Conservation (phyloP, 1,140 invertebrate species). For the Drosophila nasuta region DNA sequence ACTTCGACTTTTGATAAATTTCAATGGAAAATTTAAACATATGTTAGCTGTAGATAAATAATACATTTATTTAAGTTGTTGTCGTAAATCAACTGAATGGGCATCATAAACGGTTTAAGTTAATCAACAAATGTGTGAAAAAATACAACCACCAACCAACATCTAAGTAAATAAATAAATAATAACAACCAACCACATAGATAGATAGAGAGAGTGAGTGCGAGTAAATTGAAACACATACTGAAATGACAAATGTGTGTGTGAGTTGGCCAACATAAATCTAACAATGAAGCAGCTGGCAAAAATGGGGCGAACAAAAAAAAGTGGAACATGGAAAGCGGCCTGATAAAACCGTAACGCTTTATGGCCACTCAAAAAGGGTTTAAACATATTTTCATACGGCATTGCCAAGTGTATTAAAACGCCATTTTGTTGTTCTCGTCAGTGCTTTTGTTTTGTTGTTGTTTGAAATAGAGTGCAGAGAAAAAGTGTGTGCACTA, state of each 20-base stretch:
- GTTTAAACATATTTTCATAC: conserved; percentile 65
- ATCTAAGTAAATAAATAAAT: conserved; percentile 10
- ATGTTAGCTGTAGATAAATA: conserved; percentile 11
- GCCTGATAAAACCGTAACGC: conserved; percentile 35
- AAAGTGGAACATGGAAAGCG: conserved; percentile 21
- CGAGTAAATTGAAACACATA: conserved; percentile 70
- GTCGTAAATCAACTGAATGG: conserved; percentile 38
- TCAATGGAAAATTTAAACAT: neutral
- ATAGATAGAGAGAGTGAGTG: neutral
- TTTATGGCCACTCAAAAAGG: conserved; percentile 72
- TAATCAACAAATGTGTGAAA: conserved; percentile 63
- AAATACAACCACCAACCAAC: neutral
- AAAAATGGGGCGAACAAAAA: conserved; percentile 43
- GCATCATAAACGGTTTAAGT: conserved; percentile 47
- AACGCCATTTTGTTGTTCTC: conserved; percentile 28
- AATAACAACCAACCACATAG: neutral
- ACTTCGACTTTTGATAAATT: neutral
- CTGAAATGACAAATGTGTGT: conserved; percentile 31
- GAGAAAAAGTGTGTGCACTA: conserved; percentile 47
- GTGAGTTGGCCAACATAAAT: conserved; percentile 56
- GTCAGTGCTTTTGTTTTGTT: neutral
- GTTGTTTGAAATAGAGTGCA: neutral
- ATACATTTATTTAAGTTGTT: conserved; percentile 13
- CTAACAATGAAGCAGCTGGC: conserved; percentile 49
- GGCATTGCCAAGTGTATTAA: conserved; percentile 59